Percentiles rank a stretch among this genome's conserved stretches.
Evolutionary conservation across 2,797 vertebrate genomes (phyloP).

Genomic region (Vultur gryphus): DNA sequence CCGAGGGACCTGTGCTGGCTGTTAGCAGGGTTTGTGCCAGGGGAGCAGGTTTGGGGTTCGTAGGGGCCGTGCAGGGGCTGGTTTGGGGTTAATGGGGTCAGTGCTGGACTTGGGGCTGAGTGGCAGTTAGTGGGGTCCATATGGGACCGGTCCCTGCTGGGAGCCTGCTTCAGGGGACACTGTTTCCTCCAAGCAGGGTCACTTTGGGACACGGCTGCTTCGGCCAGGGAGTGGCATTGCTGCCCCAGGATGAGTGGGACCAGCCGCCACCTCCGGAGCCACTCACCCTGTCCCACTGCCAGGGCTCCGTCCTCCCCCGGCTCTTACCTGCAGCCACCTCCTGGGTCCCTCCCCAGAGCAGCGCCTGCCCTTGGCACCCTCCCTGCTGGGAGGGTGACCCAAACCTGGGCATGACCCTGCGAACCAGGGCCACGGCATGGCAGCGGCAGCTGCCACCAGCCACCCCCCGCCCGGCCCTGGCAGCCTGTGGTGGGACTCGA

Average conservation of each 20-base stretch:
- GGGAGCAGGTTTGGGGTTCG: background rate
- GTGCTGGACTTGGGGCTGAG: background rate
- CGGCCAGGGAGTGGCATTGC: fast-evolving
- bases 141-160: fast-evolving
- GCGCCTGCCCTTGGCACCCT: background rate
- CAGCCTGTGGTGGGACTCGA: background rate
- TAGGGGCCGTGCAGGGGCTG: background rate
- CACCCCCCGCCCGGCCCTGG: background rate
- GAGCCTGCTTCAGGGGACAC: background rate
- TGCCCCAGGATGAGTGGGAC: background rate
- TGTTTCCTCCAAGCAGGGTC: background rate
- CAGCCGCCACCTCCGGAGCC: fast-evolving
- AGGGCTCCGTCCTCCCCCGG: background rate
- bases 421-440: fast-evolving
- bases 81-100: background rate
- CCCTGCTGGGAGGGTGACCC: background rate
- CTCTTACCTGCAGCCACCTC: fast-evolving
- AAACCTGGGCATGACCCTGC: background rate
- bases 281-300: fast-evolving
- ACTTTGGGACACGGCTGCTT: background rate
- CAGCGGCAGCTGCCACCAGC: background rate
- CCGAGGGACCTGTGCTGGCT: fast-evolving
- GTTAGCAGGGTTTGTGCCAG: background rate
- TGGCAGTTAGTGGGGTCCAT: background rate
- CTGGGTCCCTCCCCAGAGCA: background rate